Base-by-base conservation (phyloP, 2,888 invertebrate genomes). In the Thymelicus acteon region DNA sequence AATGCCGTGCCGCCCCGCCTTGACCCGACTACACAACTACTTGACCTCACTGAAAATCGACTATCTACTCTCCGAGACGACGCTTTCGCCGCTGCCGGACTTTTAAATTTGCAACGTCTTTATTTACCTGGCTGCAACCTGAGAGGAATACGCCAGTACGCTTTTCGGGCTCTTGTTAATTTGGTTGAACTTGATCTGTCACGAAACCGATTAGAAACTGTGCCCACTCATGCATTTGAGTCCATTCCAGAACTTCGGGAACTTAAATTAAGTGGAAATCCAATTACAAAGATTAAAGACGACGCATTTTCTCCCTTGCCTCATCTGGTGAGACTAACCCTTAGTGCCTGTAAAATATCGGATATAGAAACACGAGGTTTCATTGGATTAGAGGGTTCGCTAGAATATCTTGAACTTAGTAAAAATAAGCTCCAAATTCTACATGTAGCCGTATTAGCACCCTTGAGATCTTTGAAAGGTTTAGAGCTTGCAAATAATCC, bases 141-240 rank as follows among this genome's bases (percentile, higher is more conserved):
- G 73, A 95, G 95, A 78, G 89, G 93, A 0, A 94, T 98, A 76
- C 96, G 97, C 77, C 95, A 95, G 69, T 95, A 95, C 84, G 96
- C 97, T 3, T 97, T 97, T 88, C 95, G 96, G 76, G 95, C 96
- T 78, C 95, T 98, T 47, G 97, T 96, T 73, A 97, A 97, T 85
- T 91, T 98, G 60, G 96, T 97, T 5, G 97, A 97, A 84, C 90
- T 98, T 74, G 97, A 98, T 84, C 91, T 97, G 73, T 97, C 97
- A 76, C 95, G 96, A 78, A 98, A 98, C 85, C 91, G 94, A 66
- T 90, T 97, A 47, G 90, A 90, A 40, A 88, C 93, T 66, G 95
- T 98, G 76, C 97, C 97, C 2, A 95, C 97, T 15, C 95, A 96
- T 79, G 94, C 96, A 7, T 96, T 98, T 78, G 95, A 95, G 75